Base-by-base conservation (phyloP, 1,140 invertebrate genomes). In the Cydia fagiglandana region DNA sequence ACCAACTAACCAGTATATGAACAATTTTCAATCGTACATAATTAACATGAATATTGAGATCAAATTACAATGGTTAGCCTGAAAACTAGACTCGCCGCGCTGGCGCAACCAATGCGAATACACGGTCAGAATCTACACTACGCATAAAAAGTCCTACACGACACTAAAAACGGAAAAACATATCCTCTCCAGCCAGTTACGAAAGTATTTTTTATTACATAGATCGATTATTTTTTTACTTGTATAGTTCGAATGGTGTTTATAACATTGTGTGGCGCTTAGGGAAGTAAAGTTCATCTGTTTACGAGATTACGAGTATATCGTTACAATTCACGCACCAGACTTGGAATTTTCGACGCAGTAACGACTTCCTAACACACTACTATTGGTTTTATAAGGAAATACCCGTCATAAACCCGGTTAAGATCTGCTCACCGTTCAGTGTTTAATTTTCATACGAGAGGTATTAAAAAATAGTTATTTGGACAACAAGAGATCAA, bases 271-370 rank as follows among this genome's bases (percentile, higher is more conserved):
- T 24, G 20, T 12, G 20, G 17, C 56, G 56, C 20, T 24, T 61
- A 61, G 56, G 64, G 28, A 66, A 66, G 64, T 34, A 66, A 66
- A 15, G 28, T 64, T 12, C 7, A 61, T 24, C 64, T 70, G 66
- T 70, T 70, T 70, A 24, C 24, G 24, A 24, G 24, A 24, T 24
- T 24, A 24, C 24, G 24, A 24, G 24, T 24, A 70, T 70, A 70
- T 17, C 79, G 83, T 83, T 81, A 81, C 77, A 83, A 86, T 79
- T 83, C 82, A 83, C 83, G 74, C 50, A 80, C 61, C 80, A 78
- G 80, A 74, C 79, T 75, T 17, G 50, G 75, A 74, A 80, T 81
- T 83, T 81, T 81, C 79, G 80, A 79, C 79, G 17, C 45, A 28
- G 68, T 81, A 78, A 81, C 77, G 75, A 83, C 81, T 81, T 83